These are phyloP conservation scores for Sinohyriopsis cumingii DNA, from an alignment of 2,888 invertebrate species.

Conservation along the genomic window DNA sequence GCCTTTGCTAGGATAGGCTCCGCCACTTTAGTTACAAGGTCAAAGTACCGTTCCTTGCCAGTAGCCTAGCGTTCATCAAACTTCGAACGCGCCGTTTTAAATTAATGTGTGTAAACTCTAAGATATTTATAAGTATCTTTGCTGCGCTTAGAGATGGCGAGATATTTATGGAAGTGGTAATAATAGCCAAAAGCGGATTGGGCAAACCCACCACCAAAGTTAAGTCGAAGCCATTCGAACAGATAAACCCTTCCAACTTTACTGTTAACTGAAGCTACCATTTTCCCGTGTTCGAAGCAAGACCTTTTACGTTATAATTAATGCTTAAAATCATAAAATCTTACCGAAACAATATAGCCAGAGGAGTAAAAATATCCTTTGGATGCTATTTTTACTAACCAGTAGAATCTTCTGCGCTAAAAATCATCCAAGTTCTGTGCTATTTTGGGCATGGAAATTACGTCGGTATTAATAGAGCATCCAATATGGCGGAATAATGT, in stretches of 20 bases:
- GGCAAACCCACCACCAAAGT: no score
- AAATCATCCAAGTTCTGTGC: constrained; percentile 45
- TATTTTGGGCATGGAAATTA: constrained; percentile 59
- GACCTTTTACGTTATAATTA: neutral
- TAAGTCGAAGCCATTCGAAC: constrained; percentile 14
- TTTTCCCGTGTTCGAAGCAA: neutral
- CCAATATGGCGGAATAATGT: constrained; percentile 20
- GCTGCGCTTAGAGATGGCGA: no score
- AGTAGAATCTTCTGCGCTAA: constrained; percentile 59
- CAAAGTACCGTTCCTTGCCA: no score
- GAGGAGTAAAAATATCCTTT: constrained; percentile 53
- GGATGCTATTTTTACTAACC: constrained; percentile 69
- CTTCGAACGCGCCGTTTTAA: no score
- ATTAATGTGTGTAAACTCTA: no score
- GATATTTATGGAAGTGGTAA: no score
- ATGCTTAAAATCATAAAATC: constrained; percentile 16
- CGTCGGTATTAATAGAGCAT: constrained; percentile 44
- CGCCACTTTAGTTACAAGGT: no score
- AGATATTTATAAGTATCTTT: no score
- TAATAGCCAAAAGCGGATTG: no score
- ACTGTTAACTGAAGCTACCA: neutral
- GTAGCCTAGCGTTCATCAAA: no score
- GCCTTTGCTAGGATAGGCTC: no score
- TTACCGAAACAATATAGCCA: constrained; percentile 53
- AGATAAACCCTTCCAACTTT: constrained; percentile 5